Evolutionary conservation across 2,113 vertebrate genomes (phyloP).

Genomic region (Pontoporia blainvillei): DNA sequence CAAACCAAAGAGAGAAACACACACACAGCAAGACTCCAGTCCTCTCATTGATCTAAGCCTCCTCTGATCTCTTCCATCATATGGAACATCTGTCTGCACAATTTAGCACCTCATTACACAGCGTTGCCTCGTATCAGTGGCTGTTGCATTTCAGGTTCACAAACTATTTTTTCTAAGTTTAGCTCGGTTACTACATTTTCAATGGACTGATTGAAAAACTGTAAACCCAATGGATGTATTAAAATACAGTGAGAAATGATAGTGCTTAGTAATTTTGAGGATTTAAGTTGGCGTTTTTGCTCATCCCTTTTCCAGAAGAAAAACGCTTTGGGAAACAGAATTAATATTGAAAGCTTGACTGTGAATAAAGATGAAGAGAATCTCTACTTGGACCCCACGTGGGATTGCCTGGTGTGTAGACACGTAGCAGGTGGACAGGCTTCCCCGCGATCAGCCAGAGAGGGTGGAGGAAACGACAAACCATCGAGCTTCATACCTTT

Average conservation of each 20-base stretch:
- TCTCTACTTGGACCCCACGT: accelerated
- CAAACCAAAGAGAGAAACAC: not conserved
- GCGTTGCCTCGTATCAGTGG: not conserved
- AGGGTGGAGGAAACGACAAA: not conserved
- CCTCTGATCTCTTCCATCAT: not conserved
- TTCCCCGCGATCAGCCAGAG: accelerated
- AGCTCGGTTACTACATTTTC: not conserved
- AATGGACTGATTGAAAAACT: not conserved
- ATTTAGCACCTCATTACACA: not conserved
- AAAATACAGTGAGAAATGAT: not conserved
- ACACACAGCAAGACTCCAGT: not conserved
- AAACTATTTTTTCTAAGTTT: not conserved
- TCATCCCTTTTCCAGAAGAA: not conserved
- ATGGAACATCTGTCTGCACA: not conserved
- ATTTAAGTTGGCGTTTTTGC: not conserved
- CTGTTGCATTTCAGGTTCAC: not conserved
- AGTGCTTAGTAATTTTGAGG: not conserved
- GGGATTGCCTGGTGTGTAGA: accelerated
- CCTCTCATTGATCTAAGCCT: not conserved
- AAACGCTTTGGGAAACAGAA: not conserved
- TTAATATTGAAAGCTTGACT: not conserved
- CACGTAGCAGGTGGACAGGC: accelerated
- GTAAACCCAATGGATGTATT: too few species aligned
- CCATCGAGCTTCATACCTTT: not conserved
- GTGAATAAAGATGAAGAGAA: not conserved